Conservation (phyloP, 2,888 invertebrate species). For the Aspidapion aeneum region DNA sequence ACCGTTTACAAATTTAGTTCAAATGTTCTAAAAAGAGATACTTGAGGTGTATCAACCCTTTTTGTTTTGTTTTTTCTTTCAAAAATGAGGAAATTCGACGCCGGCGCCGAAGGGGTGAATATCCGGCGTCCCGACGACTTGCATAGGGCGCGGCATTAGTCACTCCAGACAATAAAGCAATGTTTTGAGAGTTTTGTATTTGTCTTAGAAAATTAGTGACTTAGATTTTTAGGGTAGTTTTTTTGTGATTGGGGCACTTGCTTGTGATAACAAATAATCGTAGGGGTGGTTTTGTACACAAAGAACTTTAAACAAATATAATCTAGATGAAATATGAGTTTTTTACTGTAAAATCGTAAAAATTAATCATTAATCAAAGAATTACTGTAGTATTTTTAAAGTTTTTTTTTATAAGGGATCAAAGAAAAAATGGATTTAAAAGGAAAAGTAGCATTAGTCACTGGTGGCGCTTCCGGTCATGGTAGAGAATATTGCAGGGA, state of each 20-base stretch:
- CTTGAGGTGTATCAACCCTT: not conserved
- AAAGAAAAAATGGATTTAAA: constrained; percentile 60
- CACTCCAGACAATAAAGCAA: not conserved
- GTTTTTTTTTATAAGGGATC: not conserved
- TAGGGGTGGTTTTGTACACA: no score
- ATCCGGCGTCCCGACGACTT: not conserved
- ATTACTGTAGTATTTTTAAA: no score
- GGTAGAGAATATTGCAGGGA: constrained; percentile 71
- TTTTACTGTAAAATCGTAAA: no score
- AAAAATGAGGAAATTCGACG: not conserved
- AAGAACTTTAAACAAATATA: no score
- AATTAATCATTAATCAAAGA: no score
- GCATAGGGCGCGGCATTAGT: not conserved
- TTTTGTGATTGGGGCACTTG: no score
- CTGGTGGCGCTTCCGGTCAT: constrained; percentile 71
- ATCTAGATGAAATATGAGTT: no score
- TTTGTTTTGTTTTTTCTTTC: no score
- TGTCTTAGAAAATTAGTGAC: no score
- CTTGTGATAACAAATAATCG: no score
- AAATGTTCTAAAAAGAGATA: no score
- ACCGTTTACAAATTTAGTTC: no score
- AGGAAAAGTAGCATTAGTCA: constrained; percentile 69
- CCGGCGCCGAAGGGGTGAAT: not conserved
- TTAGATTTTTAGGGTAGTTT: not conserved
- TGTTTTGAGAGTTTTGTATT: not conserved